These are phyloP conservation scores for Amphibalanus amphitrite DNA, from an alignment of 1,140 invertebrate species.

Conservation along the genomic window DNA sequence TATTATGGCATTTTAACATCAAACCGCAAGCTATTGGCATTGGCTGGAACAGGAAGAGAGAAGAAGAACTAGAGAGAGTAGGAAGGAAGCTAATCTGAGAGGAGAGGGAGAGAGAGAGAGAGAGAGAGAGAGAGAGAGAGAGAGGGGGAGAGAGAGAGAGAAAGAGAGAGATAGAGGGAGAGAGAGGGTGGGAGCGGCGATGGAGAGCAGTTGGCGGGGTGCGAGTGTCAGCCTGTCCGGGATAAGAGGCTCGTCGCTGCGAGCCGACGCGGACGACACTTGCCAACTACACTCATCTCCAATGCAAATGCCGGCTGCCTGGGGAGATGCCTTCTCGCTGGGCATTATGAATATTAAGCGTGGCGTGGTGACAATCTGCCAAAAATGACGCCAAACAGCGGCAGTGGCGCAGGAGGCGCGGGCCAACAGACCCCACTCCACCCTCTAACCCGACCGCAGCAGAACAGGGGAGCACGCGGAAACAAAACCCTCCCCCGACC, in stretches of 20 bases:
- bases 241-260: neutral
- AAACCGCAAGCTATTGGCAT: too few relatives aligned
- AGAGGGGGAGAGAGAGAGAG: too few relatives aligned
- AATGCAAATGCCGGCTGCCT: neutral
- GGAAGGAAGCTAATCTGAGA: too few relatives aligned
- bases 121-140: neutral
- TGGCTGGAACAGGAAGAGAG: too few relatives aligned
- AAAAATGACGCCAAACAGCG: neutral
- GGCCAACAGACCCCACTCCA: too few relatives aligned
- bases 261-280: neutral
- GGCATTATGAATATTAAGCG: constrained; percentile 1
- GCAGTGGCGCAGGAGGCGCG: too few relatives aligned
- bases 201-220: neutral
- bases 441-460: too few relatives aligned
- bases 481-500: too few relatives aligned
- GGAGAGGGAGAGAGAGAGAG: neutral
- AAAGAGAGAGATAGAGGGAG: too few relatives aligned
- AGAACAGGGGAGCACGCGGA: too few relatives aligned
- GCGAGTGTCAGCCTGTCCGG: neutral
- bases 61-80: too few relatives aligned
- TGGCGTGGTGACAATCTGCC: neutral
- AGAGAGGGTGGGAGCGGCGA: neutral
- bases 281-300: neutral
- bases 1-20: too few relatives aligned
- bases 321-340: neutral